A percentile compares a stretch with the other conserved stretches of the same genome.
Conservation (phyloP, 2,113 vertebrate species). For the Egretta garzetta region DNA sequence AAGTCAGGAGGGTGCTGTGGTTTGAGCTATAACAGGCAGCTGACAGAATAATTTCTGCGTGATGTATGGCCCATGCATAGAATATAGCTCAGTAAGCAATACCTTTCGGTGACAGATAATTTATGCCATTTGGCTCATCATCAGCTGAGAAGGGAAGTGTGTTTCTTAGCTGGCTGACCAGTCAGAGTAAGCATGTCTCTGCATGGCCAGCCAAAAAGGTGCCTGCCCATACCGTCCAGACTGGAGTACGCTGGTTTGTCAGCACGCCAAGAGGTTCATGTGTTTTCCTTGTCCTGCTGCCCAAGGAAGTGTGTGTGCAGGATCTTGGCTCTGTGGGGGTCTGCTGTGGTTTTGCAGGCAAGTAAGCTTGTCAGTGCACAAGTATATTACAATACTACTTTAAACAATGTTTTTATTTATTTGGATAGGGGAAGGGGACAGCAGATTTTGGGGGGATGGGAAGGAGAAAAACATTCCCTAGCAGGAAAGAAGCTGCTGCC, state of each 20-base stretch:
- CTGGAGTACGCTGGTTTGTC: not conserved
- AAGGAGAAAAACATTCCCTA: not conserved
- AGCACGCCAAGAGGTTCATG: rapidly evolving
- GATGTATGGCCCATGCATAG: not conserved
- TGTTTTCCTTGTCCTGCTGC: not conserved
- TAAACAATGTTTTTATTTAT: not conserved
- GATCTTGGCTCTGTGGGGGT: not conserved
- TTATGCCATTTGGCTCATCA: not conserved
- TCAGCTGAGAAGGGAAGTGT: not conserved
- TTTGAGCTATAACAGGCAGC: not conserved
- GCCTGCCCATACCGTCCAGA: not conserved
- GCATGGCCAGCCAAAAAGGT: not conserved
- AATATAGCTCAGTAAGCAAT: not conserved
- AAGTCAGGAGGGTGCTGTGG: not conserved
- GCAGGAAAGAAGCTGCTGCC: not conserved
- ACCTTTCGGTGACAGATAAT: not conserved
- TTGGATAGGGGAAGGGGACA: not conserved
- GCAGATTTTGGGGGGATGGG: not conserved
- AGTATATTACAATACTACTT: not conserved
- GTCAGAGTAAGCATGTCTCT: not conserved
- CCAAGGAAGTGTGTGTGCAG: not conserved
- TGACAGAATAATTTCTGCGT: not conserved
- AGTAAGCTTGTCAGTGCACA: not conserved
- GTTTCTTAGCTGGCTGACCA: not conserved
- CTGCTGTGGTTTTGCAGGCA: not conserved